Base-by-base conservation (phyloP, 2,888 invertebrate species). In the Xestia c-nigrum region DNA sequence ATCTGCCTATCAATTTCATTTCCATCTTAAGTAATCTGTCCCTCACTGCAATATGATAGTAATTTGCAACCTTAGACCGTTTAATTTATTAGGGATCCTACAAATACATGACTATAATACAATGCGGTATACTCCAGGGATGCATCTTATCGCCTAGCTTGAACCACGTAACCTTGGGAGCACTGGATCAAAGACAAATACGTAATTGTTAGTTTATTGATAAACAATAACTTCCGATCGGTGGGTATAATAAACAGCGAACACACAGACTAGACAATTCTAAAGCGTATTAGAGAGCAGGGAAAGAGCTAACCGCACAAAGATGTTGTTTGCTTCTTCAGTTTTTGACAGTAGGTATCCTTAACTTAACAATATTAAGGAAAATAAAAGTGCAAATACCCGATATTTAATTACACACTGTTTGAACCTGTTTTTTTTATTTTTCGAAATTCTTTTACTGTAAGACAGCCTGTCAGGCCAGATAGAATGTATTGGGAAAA, bases 71-170 rank as follows among this genome's bases (percentile, higher is more conserved):
- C 40, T 10, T 21, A 14, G n/a, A 59, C 31, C 31, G 31, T 59
- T 31, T 59, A 9, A 19, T 59, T 59, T 59, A 59, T 3, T 24
- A 6, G 14, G n/a, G n/a, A 55, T n/a, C 55, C n/a, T 59, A 43
- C 43, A 43, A 43, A 43, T 43, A 57, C 57, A 24, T 24, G 57
- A 57, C 57, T 57, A 16, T 24, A 12, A 61, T 57, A 14, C 14
- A 55, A 55, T 7, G 12, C 38, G 21, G 83, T 46, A 10, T 80
- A 55, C 59, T 38, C 6, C 31, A 83, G 40, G 68, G 83, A n/a
- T 14, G 47, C 43, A 55, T 78, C 69, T 84, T 84, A 72, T 84
- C 57, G 55, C 69, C 52, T n/a, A 38, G 16, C 19, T 59, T 43
- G 65, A 50, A 68, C 59, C 47, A 31, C 21, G 38, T 55, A 59